Conservation (phyloP, 2,888 invertebrate species). For the Spodoptera picta region DNA sequence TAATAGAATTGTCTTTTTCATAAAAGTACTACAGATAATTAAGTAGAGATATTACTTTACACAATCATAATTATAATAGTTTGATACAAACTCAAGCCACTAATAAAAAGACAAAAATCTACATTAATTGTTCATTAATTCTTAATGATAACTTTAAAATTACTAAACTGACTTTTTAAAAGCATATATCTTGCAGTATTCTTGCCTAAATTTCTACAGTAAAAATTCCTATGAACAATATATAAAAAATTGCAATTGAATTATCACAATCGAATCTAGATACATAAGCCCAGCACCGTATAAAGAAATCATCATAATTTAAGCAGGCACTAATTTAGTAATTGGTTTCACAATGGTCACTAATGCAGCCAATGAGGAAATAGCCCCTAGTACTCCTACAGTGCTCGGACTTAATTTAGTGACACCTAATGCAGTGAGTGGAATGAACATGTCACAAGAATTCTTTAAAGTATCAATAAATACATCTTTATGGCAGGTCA, state of each 20-base stretch:
- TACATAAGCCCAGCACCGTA: slow-evolving; percentile 50
- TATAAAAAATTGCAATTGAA: slow-evolving; percentile 3
- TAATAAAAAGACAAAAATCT: slow-evolving; percentile 7
- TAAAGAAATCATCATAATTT: slow-evolving; percentile 34
- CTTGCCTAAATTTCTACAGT: slow-evolving; percentile 6
- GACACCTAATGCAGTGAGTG: slow-evolving; percentile 94
- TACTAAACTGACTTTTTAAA: not conserved
- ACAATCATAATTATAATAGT: slow-evolving; percentile 18
- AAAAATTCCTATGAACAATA: not conserved
- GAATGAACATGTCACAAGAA: slow-evolving; percentile 95
- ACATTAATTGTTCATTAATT: not conserved
- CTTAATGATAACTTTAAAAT: slow-evolving; percentile 5
- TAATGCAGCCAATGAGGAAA: slow-evolving; percentile 94
- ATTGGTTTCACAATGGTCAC: slow-evolving; percentile 93
- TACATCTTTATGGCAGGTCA: slow-evolving; percentile 89
- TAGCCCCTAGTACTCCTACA: slow-evolving; percentile 93
- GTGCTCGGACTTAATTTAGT: slow-evolving; percentile 93
- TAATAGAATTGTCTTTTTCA: not conserved
- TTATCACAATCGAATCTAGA: slow-evolving; percentile 34
- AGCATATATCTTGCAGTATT: slow-evolving; percentile 1
- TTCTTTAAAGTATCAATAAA: slow-evolving; percentile 95
- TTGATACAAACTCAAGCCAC: slow-evolving; percentile 33
- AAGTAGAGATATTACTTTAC: not conserved
- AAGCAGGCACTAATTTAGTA: slow-evolving; percentile 91
- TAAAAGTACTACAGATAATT: not conserved